A percentile compares a stretch with the other conserved stretches of the same genome.
Conservation (phyloP, 2,888 invertebrate genomes). For the Trypoxylon attenuatum region DNA sequence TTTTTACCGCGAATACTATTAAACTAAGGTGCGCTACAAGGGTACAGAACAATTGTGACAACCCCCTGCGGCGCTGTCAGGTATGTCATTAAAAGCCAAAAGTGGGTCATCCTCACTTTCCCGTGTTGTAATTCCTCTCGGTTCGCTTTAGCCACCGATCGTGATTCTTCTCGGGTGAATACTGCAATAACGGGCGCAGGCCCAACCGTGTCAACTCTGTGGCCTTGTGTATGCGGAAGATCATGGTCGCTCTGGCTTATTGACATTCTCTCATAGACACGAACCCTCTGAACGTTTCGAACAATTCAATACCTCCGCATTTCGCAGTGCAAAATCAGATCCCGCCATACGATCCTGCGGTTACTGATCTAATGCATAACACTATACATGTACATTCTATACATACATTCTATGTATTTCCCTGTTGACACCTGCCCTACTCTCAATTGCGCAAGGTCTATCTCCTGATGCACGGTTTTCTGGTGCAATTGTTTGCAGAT, state of each 20-base stretch:
- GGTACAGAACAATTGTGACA: conserved; percentile 6
- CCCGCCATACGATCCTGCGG: no score
- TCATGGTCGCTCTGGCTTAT: conserved; percentile 29
- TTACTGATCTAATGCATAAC: no score
- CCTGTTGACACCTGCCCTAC: no score
- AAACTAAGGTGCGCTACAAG: conserved; percentile 1
- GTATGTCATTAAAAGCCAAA: conserved; percentile 23
- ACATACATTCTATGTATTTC: no score
- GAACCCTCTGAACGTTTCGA: no score
- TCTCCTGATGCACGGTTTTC: no score
- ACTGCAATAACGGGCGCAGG: conserved; percentile 39
- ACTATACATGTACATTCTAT: no score
- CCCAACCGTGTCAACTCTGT: conserved; percentile 38
- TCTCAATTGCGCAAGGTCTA: no score
- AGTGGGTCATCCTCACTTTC: neutral
- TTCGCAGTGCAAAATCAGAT: no score
- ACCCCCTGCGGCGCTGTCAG: conserved; percentile 18
- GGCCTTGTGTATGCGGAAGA: conserved; percentile 20
- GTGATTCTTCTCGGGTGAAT: conserved; percentile 22
- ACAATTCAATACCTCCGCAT: no score
- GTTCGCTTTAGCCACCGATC: conserved; percentile 17
- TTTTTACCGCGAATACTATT: conserved; percentile 9
- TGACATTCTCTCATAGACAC: conserved; percentile 25
- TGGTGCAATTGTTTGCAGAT: conserved; percentile 55
- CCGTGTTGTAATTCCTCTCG: neutral